Percentiles rank a stretch among this genome's conserved stretches.
Evolutionary conservation across 2,113 vertebrate genomes (phyloP).

Genomic region (Crotalus horridus): DNA sequence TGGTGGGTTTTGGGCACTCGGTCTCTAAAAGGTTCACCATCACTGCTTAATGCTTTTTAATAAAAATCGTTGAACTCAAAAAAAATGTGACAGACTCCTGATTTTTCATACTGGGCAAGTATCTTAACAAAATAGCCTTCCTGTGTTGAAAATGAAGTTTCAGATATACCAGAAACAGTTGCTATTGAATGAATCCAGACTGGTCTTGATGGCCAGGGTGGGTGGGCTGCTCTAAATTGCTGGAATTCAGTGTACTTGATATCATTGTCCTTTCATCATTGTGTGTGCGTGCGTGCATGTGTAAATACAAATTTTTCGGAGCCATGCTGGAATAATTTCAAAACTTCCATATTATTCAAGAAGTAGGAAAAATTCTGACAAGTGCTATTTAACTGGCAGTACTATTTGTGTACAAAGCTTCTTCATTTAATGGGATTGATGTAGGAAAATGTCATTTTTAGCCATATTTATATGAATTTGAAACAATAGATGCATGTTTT

Average conservation of each 20-base stretch:
- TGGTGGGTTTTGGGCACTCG: no score
- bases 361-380: neutral
- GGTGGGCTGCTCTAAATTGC: neutral
- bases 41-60: neutral
- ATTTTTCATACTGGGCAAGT: neutral
- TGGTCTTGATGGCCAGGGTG: neutral
- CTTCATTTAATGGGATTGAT: neutral
- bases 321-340: neutral
- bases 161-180: neutral
- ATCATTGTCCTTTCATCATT: neutral
- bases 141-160: neutral
- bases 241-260: neutral
- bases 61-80: neutral
- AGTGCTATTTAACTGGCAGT: neutral
- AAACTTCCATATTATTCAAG: neutral
- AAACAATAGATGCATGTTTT: neutral
- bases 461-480: rapidly evolving
- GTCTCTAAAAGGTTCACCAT: no score
- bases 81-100: neutral
- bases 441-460: neutral
- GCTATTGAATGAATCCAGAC: neutral
- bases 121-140: neutral
- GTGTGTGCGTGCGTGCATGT: neutral
- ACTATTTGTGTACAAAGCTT: neutral
- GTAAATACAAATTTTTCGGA: neutral